A percentile compares a stretch with the other conserved stretches of the same genome.
phyloP scores from a whole-genome alignment of 2,113 vertebrate species.

The Morone saxatilis region DNA sequence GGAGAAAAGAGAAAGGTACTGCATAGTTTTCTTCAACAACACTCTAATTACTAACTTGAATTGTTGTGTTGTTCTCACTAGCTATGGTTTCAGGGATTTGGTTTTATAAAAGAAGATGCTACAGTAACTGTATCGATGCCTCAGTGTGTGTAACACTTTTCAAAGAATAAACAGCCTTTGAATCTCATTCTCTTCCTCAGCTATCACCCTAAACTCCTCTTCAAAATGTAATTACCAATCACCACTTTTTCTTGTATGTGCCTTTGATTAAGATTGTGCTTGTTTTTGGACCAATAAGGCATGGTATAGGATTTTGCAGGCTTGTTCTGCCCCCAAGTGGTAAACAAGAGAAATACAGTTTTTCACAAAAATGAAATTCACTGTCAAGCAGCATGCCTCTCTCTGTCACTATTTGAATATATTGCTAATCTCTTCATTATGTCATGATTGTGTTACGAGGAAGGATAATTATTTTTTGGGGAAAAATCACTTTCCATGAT shows the following conservation, averaged over 20 bases:
- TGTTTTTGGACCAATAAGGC: neutral
- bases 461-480: neutral
- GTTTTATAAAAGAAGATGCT: neutral
- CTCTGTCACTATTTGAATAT: neutral
- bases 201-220: constrained; percentile 1
- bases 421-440: neutral
- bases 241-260: neutral
- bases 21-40: neutral
- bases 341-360: neutral
- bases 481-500: neutral
- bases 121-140: neutral
- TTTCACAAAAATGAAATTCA: neutral
- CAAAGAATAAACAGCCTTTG: neutral
- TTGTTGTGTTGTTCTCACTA: neutral
- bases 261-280: neutral
- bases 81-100: neutral
- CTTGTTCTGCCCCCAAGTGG: constrained; percentile 68
- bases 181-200: neutral
- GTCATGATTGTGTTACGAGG: neutral
- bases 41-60: neutral
- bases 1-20: neutral
- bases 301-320: neutral
- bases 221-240: neutral
- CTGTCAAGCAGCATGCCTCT: neutral
- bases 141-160: neutral